A percentile compares a stretch with the other conserved stretches of the same genome.
Evolutionary conservation across 2,113 vertebrate species (phyloP).

Genomic region (Marmota monax): DNA sequence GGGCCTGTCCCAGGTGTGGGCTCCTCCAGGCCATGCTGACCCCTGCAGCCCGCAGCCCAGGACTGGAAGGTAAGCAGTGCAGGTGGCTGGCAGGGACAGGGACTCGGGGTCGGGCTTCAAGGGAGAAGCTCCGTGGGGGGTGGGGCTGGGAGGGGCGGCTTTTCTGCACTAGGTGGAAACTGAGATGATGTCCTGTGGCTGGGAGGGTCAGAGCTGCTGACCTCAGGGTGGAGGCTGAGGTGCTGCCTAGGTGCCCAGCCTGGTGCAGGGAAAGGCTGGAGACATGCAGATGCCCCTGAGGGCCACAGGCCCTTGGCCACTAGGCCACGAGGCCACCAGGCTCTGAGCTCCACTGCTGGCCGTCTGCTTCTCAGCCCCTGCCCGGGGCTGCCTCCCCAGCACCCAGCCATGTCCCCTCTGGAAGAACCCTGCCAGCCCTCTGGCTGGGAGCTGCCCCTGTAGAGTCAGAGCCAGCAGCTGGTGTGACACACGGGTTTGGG

Average conservation of each 20-base stretch:
- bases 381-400: not conserved
- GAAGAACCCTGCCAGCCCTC: no score
- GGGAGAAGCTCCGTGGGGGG: no score
- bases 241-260: not conserved
- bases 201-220: not conserved
- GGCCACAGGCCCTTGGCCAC: accelerated
- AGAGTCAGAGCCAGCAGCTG: not conserved
- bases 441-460: not conserved
- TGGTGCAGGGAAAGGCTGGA: not conserved
- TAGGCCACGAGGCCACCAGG: not conserved
- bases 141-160: not conserved
- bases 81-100: no score
- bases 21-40: not conserved
- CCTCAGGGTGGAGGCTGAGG: not conserved
- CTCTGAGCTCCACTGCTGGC: accelerated
- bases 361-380: not conserved
- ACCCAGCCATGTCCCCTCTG: accelerated
- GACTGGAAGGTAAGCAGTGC: accelerated
- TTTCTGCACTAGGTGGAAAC: accelerated
- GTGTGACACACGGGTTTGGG: no score
- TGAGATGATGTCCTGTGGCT: accelerated
- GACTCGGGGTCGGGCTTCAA: no score
- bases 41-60: not conserved
- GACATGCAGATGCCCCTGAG: accelerated
- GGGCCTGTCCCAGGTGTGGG: not conserved